Conservation (phyloP, 1,140 invertebrate genomes). For the Cyclina sinensis region DNA sequence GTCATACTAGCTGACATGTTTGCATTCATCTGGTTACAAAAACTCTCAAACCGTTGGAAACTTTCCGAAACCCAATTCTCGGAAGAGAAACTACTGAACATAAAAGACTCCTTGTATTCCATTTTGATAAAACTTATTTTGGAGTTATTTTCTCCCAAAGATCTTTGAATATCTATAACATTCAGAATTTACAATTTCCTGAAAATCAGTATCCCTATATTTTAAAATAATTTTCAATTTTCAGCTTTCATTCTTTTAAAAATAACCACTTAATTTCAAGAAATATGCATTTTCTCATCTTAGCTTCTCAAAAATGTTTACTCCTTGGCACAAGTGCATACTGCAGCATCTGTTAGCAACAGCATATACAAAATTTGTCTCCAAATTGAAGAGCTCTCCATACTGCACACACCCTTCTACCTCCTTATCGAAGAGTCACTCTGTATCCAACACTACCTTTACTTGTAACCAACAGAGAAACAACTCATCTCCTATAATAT, state of each 20-base stretch:
- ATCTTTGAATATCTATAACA: no score
- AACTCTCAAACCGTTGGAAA: conserved; percentile 59
- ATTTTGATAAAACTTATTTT: no score
- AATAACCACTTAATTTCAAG: neutral
- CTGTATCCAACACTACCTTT: conserved; percentile 9
- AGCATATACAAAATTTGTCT: conserved; percentile 9
- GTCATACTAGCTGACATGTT: neutral
- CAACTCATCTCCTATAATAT: neutral
- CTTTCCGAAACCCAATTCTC: conserved; percentile 61
- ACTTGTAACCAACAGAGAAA: neutral
- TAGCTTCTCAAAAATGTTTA: neutral
- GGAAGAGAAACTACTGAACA: conserved; percentile 55
- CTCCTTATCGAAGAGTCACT: conserved; percentile 16
- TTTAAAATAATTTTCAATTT: no score
- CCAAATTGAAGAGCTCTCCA: conserved; percentile 22
- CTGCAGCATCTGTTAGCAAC: conserved; percentile 10
- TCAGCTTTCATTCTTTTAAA: no score
- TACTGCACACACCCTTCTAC: neutral
- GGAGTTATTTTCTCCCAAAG: no score
- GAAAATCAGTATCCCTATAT: no score
- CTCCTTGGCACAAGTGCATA: neutral
- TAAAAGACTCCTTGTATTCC: conserved; percentile 51
- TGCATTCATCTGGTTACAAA: conserved; percentile 36
- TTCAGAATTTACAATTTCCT: no score
- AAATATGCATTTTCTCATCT: no score